Conservation (phyloP, 2,797 vertebrate species). For the Cuniculus paca region DNA sequence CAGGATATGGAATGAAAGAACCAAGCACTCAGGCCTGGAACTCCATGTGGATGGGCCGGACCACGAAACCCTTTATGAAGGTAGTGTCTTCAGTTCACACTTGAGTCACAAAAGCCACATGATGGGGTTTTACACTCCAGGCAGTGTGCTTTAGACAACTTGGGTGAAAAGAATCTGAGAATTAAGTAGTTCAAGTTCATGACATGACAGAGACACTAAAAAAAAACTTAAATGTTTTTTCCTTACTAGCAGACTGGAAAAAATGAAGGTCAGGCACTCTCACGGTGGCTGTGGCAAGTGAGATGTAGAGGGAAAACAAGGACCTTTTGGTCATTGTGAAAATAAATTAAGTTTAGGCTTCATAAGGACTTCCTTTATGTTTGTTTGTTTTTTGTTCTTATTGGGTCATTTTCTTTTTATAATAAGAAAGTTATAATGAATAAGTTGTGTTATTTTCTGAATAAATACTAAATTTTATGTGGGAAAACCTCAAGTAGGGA, state of each 20-base stretch:
- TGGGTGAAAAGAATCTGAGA: not conserved
- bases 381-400: not conserved
- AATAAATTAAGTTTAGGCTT: conserved; percentile 16
- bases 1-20: not conserved
- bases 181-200: not conserved
- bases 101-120: too few relatives aligned
- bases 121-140: not conserved
- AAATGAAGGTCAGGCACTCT: not conserved
- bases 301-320: not conserved
- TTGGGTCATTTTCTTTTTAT: not conserved
- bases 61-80: not conserved
- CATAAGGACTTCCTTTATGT: not conserved
- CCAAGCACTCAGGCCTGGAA: not conserved
- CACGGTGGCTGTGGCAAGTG: not conserved
- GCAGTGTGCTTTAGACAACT: not conserved
- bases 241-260: not conserved
- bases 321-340: not conserved
- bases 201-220: not conserved
- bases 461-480: conserved; percentile 21
- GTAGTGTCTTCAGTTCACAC: not conserved
- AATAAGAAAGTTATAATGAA: not conserved
- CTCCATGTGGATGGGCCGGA: not conserved
- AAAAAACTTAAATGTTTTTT: not conserved
- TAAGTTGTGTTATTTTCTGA: conserved; percentile 30
- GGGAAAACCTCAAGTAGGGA: not conserved